Evolutionary conservation across 2,888 invertebrate species (phyloP), one percentile per base, ranked within the genome.

Genomic region (Xanthorhoe designata): DNA sequence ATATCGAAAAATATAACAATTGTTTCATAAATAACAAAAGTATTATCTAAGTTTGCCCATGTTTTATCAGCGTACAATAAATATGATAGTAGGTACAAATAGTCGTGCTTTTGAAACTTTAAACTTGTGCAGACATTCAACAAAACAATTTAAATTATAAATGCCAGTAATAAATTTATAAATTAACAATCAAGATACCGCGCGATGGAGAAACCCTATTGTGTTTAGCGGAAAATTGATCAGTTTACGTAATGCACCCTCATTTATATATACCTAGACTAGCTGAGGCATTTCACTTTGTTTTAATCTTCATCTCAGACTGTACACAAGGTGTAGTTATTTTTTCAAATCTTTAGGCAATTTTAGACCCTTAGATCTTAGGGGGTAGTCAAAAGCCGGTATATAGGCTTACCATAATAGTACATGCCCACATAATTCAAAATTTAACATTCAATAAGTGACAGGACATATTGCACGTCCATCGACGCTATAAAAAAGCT

Each of bases 101-200:
- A 42, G 38, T 13, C 13, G 38, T 42, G 38, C 15, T 47, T 47
- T 13, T 13, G 38, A 32, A 29, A 53, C 13, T 17, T 53, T 17
- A 45, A 54, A 45, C 15, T 61, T 61, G 50, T 24, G 42, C 42
- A 51, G 51, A n/a, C n/a, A 29, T 15, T 19, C 49, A 55, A 50
- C 13, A 47, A 61, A 52, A 49, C 66, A 15, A 45, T 62, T 59
- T 54, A 66, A 29, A 51, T 58, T 55, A 54, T 59, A 51, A 60
- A 63, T 63, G 59, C 55, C 59, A 60, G 59, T 60, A 55, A 52
- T 55, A 60, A 60, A 51, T 59, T 59, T n/a, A 55, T 63, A 67
- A 63, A 59, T 66, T 63, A 59, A 52, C 55, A 56, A 67, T 67
- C 66, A 63, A 67, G 66, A 67, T 67, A 67, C 8, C 6, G 10